These are phyloP conservation scores for Stenodema calcarata DNA, from an alignment of 2,888 invertebrate species.

Conservation along the genomic window DNA sequence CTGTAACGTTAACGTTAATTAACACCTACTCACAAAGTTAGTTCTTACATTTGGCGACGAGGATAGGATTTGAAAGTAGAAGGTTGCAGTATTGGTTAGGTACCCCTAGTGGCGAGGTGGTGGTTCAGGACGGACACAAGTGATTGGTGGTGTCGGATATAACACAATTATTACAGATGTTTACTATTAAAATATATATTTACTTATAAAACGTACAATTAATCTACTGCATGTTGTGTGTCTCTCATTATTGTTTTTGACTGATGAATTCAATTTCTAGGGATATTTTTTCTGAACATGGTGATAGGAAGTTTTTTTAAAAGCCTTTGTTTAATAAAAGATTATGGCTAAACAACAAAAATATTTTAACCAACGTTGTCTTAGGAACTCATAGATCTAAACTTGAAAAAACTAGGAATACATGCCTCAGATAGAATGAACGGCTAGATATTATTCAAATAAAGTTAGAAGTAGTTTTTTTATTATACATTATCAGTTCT, in stretches of 20 bases:
- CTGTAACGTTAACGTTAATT: too few relatives aligned
- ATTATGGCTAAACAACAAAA: not conserved
- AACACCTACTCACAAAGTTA: too few relatives aligned
- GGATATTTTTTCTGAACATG: not conserved
- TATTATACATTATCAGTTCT: not conserved
- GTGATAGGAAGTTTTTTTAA: not conserved
- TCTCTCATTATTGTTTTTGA: not conserved
- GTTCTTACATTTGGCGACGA: too few relatives aligned
- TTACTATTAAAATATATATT: too few relatives aligned
- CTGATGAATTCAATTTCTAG: not conserved
- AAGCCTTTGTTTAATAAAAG: not conserved
- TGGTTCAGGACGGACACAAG: too few relatives aligned
- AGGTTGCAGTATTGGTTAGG: too few relatives aligned
- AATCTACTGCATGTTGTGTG: not conserved
- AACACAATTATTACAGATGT: too few relatives aligned
- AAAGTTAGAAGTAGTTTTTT: not conserved
- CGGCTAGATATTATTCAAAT: not conserved
- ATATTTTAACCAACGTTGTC: not conserved
- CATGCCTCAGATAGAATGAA: not conserved
- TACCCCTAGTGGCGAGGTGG: too few relatives aligned
- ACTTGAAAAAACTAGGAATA: not conserved
- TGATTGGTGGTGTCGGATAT: too few relatives aligned
- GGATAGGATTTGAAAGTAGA: too few relatives aligned
- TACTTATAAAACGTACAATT: too few relatives aligned
- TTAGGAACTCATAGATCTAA: not conserved